Evolutionary conservation across 2,888 invertebrate species (phyloP).

Genomic region (Anaspis maculata): DNA sequence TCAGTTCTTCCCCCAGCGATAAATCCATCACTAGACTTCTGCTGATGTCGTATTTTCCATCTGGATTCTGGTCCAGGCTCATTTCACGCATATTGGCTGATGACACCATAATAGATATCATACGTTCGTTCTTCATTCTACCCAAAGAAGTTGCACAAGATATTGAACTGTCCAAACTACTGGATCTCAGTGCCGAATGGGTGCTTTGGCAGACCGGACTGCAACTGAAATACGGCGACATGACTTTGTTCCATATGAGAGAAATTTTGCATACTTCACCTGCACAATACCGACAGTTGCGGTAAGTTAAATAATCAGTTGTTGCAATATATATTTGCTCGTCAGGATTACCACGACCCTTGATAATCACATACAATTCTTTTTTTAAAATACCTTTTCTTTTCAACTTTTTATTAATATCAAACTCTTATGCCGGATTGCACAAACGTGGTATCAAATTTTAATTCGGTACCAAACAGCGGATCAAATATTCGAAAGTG

Average conservation of each 20-base stretch:
- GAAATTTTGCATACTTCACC: conserved; percentile 59
- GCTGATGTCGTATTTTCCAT: conserved; percentile 94
- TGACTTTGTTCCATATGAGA: conserved; percentile 71
- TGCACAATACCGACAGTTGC: conserved; percentile 42
- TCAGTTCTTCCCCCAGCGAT: conserved; percentile 45
- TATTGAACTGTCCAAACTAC: conserved; percentile 49
- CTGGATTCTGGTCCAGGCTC: conserved; percentile 95
- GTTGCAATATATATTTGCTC: no score
- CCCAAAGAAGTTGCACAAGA: conserved; percentile 64
- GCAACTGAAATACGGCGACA: conserved; percentile 74
- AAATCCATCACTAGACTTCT: conserved; percentile 65
- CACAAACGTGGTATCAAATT: no score
- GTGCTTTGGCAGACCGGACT: conserved; percentile 90
- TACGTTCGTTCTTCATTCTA: conserved; percentile 62
- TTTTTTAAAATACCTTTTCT: no score
- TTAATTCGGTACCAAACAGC: no score
- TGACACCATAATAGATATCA: conserved; percentile 70
- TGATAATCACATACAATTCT: no score
- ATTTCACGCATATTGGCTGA: conserved; percentile 89
- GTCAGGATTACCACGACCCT: no score
- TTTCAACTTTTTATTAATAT: no score
- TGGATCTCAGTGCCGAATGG: conserved; percentile 78
- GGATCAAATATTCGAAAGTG: no score
- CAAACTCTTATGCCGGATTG: no score
- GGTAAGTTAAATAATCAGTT: conserved; percentile 29